Evolutionary conservation across 2,888 invertebrate genomes (phyloP).

Genomic region (Limnephilus lunatus): DNA sequence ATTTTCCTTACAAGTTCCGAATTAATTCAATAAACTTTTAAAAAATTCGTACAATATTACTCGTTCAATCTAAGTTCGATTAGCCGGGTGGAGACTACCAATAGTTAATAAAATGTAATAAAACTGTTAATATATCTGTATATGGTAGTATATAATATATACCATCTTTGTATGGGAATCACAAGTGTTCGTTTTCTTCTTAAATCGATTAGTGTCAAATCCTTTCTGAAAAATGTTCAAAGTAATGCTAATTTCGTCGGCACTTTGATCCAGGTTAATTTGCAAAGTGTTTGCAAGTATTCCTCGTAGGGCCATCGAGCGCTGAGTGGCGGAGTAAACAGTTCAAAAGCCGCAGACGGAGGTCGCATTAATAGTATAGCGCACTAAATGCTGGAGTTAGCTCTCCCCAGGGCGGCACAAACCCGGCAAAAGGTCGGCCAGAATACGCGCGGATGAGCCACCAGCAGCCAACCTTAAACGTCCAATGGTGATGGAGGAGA

Average conservation of each 20-base stretch:
- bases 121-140: no score
- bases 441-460: not conserved
- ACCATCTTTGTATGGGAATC: not conserved
- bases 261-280: not conserved
- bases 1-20: not conserved
- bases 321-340: constrained; percentile 1
- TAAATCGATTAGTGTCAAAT: not conserved
- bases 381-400: constrained; percentile 35
- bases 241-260: constrained; percentile 7
- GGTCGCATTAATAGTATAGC: constrained; percentile 2
- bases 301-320: constrained; percentile 4
- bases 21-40: not conserved
- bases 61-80: not conserved
- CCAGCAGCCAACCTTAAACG: not conserved
- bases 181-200: not conserved
- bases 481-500: not conserved
- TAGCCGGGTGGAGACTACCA: not conserved
- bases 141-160: no score
- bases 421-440: constrained; percentile 19
- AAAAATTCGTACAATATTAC: not conserved
- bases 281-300: constrained; percentile 3
- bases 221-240: not conserved
- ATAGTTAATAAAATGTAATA: not conserved
- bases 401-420: constrained; percentile 16
- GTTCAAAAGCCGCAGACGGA: not conserved